A percentile compares a stretch with the other conserved stretches of the same genome.
These are phyloP conservation scores for Rhopilema esculentum DNA, from an alignment of 30 jellyfish, hydroid and myxozoan genomes.

Conservation along the genomic window DNA sequence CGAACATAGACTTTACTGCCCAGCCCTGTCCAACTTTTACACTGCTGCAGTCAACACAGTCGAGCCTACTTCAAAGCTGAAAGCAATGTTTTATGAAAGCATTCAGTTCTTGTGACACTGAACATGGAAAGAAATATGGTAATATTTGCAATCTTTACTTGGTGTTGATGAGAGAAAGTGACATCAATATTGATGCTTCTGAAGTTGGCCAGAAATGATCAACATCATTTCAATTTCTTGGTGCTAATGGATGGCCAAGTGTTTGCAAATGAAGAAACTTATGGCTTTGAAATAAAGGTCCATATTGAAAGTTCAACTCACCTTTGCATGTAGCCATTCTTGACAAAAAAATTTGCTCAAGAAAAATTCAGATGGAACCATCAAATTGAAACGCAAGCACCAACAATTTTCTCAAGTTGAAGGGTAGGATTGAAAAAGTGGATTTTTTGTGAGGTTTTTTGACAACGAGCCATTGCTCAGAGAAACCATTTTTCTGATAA, in stretches of 20 bases:
- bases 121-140: slow-evolving; percentile 16
- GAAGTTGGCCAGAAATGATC: slow-evolving; percentile 11
- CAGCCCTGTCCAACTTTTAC: slow-evolving; percentile 6
- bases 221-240: background rate
- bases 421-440: slow-evolving; percentile 18
- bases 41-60: too few relatives aligned
- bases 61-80: slow-evolving; percentile 24
- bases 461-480: slow-evolving; percentile 34
- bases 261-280: too few relatives aligned
- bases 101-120: background rate
- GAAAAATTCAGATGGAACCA: background rate
- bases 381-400: slow-evolving; percentile 13
- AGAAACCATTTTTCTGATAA: slow-evolving; percentile 18
- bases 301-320: background rate
- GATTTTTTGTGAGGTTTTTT: slow-evolving; percentile 44
- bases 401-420: slow-evolving; percentile 30
- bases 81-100: background rate
- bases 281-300: slow-evolving; percentile 19
- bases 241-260: slow-evolving; percentile 19
- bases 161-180: background rate
- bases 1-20: background rate
- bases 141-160: background rate
- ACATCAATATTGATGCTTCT: background rate
- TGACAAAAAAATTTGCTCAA: background rate
- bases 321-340: slow-evolving; percentile 8